phyloP scores from a whole-genome alignment of 2,888 invertebrate species.

The Hirudinaria manillensis region DNA sequence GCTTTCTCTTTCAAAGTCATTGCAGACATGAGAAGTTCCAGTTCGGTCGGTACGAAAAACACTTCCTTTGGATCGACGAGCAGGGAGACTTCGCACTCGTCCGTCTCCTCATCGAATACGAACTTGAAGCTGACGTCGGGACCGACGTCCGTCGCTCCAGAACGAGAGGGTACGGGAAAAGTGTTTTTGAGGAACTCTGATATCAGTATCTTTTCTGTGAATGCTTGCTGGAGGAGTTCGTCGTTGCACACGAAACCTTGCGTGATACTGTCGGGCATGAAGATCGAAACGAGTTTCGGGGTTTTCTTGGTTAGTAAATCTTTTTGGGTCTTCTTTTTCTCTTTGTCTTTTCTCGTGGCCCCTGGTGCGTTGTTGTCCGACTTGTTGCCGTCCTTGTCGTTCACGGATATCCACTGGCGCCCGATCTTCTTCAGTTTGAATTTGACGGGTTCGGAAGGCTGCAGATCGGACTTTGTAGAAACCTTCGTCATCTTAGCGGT shows the following conservation, averaged over 20 bases:
- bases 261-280: constrained; percentile 26
- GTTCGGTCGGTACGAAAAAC: constrained; percentile 22
- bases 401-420: constrained; percentile 24
- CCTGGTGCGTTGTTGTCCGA: background rate
- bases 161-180: constrained; percentile 1
- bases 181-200: constrained; percentile 18
- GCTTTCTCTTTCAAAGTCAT: background rate
- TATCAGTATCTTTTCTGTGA: constrained; percentile 16
- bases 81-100: constrained; percentile 13
- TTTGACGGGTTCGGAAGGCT: constrained; percentile 14
- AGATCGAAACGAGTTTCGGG: constrained; percentile 13
- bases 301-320: background rate
- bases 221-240: constrained; percentile 21
- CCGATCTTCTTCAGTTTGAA: constrained; percentile 28
- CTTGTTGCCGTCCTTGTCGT: constrained; percentile 1
- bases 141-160: background rate
- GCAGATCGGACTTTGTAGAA: background rate
- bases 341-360: background rate
- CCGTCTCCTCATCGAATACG: constrained; percentile 11
- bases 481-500: too few species aligned
- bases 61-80: constrained; percentile 3
- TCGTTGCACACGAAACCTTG: constrained; percentile 30
- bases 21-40: constrained; percentile 6
- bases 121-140: constrained; percentile 20
- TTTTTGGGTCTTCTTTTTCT: constrained; percentile 12